Evolutionary conservation across 2,888 invertebrate species (phyloP).

Genomic region (Megamerina dolium): DNA sequence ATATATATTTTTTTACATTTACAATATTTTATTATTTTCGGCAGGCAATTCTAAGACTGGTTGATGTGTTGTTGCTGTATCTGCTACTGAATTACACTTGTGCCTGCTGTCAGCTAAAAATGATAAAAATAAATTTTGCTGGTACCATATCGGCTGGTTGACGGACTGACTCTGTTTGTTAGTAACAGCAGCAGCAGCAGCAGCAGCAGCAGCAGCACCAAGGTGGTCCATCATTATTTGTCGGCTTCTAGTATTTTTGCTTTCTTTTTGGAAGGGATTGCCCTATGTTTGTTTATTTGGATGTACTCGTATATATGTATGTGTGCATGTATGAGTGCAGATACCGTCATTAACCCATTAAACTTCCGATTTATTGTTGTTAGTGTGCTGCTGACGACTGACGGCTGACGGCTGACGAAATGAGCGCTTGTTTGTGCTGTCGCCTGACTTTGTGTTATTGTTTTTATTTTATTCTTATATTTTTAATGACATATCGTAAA

Average conservation of each 20-base stretch:
- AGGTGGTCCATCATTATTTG: slow-evolving; percentile 2
- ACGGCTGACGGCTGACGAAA: too few species aligned
- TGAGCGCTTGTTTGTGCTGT: slow-evolving; percentile 1
- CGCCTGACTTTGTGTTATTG: neutral
- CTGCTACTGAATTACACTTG: too few species aligned
- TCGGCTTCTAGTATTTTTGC: slow-evolving; percentile 2
- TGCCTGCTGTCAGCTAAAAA: too few species aligned
- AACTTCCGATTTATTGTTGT: slow-evolving; percentile 25
- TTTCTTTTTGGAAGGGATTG: slow-evolving; percentile 26
- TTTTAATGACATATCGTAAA: slow-evolving; percentile 20
- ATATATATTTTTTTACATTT: too few species aligned
- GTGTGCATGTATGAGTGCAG: too few species aligned
- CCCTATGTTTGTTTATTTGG: neutral
- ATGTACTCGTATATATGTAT: neutral
- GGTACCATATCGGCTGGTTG: too few species aligned
- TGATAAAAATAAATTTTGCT: too few species aligned
- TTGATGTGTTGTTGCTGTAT: too few species aligned
- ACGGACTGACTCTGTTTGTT: too few species aligned
- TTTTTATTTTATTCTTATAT: slow-evolving; percentile 2
- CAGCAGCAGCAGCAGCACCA: neutral
- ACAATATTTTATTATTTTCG: too few species aligned
- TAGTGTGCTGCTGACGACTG: slow-evolving; percentile 13
- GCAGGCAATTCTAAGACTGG: too few species aligned
- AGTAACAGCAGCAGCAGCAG: too few species aligned
- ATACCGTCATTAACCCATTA: slow-evolving; percentile 24